phyloP scores from a whole-genome alignment of 2,888 invertebrate species.

The Macrosiphum euphorbiae region DNA sequence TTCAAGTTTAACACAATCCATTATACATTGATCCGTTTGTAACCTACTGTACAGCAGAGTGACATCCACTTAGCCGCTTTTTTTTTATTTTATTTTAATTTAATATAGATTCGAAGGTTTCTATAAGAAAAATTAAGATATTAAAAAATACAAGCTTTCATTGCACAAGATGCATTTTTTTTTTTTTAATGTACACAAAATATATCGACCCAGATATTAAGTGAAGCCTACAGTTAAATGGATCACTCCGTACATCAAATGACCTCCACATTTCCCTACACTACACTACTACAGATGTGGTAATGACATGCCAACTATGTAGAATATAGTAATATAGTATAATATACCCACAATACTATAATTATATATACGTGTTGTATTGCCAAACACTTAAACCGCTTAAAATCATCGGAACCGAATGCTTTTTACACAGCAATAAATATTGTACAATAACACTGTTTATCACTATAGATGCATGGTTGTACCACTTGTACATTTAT shows the following conservation, averaged over 20 bases:
- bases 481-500: background rate
- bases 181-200: background rate
- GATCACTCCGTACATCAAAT: background rate
- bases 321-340: background rate
- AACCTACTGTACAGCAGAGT: too few species aligned
- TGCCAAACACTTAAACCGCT: background rate
- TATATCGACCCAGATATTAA: background rate
- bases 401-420: background rate
- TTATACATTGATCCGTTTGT: too few species aligned
- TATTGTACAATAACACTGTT: background rate
- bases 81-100: too few species aligned
- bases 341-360: background rate
- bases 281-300: background rate
- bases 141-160: background rate
- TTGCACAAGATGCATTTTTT: too few species aligned
- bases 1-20: too few species aligned
- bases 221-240: background rate
- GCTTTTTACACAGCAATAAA: conserved; percentile 4
- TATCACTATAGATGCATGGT: background rate
- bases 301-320: background rate
- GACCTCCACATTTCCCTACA: background rate
- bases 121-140: background rate
- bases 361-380: background rate
- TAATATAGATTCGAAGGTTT: background rate
- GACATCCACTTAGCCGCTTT: too few species aligned